These are phyloP conservation scores for Australoheros facetus DNA, from an alignment of 2,797 vertebrate species.

Conservation along the genomic window DNA sequence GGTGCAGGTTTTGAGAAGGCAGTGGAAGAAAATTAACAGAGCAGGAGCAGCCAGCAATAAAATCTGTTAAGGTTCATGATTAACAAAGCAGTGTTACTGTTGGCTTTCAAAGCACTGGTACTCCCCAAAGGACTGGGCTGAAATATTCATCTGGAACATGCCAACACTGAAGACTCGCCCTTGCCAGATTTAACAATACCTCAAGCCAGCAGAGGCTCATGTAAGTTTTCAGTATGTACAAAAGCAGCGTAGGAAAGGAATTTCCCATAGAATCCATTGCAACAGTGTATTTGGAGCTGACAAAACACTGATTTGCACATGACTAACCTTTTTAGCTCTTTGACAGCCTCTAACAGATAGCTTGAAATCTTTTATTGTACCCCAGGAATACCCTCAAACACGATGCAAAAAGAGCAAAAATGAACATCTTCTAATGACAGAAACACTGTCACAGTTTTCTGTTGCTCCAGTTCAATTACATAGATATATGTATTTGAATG, in stretches of 20 bases:
- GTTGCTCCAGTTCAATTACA: not conserved
- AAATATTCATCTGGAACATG: conserved; percentile 12
- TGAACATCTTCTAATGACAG: not conserved
- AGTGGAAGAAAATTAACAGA: not conserved
- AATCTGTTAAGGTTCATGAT: not conserved
- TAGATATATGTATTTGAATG: too few relatives aligned
- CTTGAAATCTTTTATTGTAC: not conserved
- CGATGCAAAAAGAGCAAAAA: not conserved
- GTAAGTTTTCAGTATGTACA: not conserved
- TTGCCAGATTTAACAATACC: conserved; percentile 4
- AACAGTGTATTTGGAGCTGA: not conserved
- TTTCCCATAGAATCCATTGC: not conserved
- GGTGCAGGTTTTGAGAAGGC: conserved; percentile 8
- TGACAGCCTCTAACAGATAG: not conserved
- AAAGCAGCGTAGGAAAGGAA: not conserved
- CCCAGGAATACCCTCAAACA: not conserved
- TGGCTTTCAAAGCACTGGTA: not conserved
- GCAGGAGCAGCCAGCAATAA: not conserved
- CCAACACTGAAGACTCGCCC: not conserved
- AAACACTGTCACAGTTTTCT: not conserved
- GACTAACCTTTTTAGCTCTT: not conserved
- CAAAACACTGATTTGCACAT: not conserved
- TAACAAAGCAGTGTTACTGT: conserved; percentile 1
- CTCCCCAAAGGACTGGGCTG: not conserved
- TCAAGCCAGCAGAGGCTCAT: conserved; percentile 13